phyloP scores from a whole-genome alignment of 2,888 invertebrate species.

The Chloroclystis v-ata region DNA sequence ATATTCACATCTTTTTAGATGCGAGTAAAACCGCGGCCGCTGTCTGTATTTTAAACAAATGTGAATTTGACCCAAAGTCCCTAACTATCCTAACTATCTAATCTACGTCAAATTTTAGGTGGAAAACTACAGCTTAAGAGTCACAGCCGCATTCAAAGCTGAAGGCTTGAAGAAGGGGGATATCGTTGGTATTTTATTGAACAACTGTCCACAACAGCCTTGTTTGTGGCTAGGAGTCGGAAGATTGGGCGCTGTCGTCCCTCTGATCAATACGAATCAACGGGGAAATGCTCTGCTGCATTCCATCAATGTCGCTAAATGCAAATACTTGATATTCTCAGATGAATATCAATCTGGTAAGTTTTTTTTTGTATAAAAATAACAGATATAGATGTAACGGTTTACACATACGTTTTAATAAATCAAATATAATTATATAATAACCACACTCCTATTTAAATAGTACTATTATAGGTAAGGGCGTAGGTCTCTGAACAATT shows the following conservation, averaged over 20 bases:
- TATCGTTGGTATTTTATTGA: slow-evolving; percentile 91
- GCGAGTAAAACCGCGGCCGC: too few species aligned
- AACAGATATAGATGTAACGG: too few species aligned
- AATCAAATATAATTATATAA: too few species aligned
- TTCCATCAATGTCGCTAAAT: slow-evolving; percentile 90
- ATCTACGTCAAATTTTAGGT: slow-evolving; percentile 80
- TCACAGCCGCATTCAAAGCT: slow-evolving; percentile 87
- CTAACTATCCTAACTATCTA: too few species aligned
- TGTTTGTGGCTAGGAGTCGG: slow-evolving; percentile 95
- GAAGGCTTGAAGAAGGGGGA: slow-evolving; percentile 92
- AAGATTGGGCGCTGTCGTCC: slow-evolving; percentile 89
- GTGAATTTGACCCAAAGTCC: too few species aligned
- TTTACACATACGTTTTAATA: too few species aligned
- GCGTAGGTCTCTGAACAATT: too few species aligned
- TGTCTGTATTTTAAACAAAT: too few species aligned
- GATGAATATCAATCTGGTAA: slow-evolving; percentile 82
- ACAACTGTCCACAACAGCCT: slow-evolving; percentile 94
- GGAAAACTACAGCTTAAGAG: slow-evolving; percentile 90
- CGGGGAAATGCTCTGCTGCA: slow-evolving; percentile 89
- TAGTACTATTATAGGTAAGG: too few species aligned
- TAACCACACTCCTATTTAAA: too few species aligned
- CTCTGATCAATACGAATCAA: slow-evolving; percentile 96
- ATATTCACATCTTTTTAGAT: too few species aligned
- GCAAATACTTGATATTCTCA: slow-evolving; percentile 91
- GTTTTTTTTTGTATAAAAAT: background rate